phyloP scores from a whole-genome alignment of 2,113 vertebrate species.

The Phrynosoma platyrhinos region DNA sequence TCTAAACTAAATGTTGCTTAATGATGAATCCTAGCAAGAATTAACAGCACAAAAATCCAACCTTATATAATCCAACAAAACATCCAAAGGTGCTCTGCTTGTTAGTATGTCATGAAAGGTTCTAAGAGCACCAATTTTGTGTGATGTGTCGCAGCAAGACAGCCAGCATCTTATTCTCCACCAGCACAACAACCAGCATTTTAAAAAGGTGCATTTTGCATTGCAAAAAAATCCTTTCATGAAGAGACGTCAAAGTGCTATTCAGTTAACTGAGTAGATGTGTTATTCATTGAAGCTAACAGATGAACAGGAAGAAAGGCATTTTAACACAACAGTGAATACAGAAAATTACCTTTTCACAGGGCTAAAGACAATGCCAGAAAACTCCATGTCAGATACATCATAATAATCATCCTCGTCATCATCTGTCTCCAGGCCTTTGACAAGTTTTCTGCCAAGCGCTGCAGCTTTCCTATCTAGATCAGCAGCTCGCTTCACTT shows the following conservation, averaged over 20 bases:
- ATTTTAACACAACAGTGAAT: neutral
- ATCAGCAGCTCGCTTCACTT: neutral
- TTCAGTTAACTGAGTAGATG: no score
- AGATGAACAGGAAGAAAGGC: neutral
- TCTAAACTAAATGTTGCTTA: neutral
- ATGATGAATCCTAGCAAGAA: neutral
- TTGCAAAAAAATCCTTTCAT: neutral
- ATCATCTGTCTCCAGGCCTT: conserved; percentile 77
- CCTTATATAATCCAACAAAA: neutral
- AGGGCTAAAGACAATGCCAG: conserved; percentile 82
- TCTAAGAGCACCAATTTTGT: neutral
- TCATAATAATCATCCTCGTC: conserved; percentile 85
- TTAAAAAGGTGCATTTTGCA: neutral
- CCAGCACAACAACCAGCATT: neutral
- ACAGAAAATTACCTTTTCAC: conserved; percentile 83
- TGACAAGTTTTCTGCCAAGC: conserved; percentile 83
- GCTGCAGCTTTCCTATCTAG: conserved; percentile 79
- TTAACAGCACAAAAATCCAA: neutral
- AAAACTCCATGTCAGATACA: conserved; percentile 81
- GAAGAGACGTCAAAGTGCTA: neutral
- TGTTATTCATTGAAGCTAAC: neutral
- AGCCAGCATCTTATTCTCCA: neutral
- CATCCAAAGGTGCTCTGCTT: neutral
- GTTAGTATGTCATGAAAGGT: neutral
- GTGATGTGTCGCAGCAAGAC: neutral